Evolutionary conservation across 2,888 invertebrate genomes (phyloP), one percentile per base, ranked within the genome.

Genomic region (Drosophila kambysellisi): DNA sequence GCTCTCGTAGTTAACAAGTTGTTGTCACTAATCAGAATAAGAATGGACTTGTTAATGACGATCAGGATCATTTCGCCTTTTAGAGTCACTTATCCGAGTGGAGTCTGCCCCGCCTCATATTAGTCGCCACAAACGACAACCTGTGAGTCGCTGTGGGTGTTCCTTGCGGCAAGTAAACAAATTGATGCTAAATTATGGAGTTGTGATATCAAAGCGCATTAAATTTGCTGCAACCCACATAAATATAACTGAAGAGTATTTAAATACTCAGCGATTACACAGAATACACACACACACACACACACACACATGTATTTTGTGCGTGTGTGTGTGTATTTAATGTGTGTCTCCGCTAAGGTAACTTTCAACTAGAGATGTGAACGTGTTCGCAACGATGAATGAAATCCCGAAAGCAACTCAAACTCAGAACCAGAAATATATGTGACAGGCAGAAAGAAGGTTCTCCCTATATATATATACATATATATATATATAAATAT

Each of bases 171-270:
- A 25, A 25, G n/a, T 43, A 43, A n/a, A 11, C 41, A 43, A 43
- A 11, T 43, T 43, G n/a, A 11, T 11, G n/a, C 5, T 43, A n/a
- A 43, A n/a, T 43, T 43, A n/a, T 43, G 41, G 41, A n/a, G 41
- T n/a, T 43, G n/a, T n/a, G 11, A n/a, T n/a, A 43, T 43, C 52
- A 67, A 70, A 72, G 73, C 69, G 80, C 84, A 87, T 84, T 87
- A 80, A 76, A 65, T 59, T 70, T 63, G 62, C 74, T 65, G 68
- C 69, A 70, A 74, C 74, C 72, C 68, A 75, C 72, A 79, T 76
- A 74, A 62, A 68, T 74, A 68, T 70, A 79, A 65, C 57, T 75
- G 61, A 70, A 70, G 67, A 68, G 73, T 62, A 80, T 84, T 82
- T 80, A 79, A 82, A 74, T 86, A 83, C 83, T 71, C 78, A 46